phyloP scores from a whole-genome alignment of 2,888 invertebrate genomes.

The Chorisops tibialis region DNA sequence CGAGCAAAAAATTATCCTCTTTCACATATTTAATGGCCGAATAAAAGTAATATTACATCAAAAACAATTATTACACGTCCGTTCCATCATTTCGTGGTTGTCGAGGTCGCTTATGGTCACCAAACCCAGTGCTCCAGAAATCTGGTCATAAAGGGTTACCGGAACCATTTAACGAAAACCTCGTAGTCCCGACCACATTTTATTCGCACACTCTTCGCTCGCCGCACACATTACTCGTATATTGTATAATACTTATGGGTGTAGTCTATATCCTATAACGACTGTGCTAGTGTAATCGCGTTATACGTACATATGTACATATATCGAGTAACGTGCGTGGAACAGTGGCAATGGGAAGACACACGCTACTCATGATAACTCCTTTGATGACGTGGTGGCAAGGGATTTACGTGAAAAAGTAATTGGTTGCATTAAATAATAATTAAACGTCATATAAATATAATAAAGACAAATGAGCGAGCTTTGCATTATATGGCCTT shows the following conservation, averaged over 20 bases:
- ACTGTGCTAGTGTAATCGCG: background rate
- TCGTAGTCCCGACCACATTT: constrained; percentile 6
- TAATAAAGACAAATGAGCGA: constrained; percentile 23
- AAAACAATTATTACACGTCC: too few relatives aligned
- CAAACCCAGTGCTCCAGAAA: too few relatives aligned
- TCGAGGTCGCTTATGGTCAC: too few relatives aligned
- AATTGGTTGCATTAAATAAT: constrained; percentile 26
- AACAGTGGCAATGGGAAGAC: background rate
- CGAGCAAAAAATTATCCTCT: too few relatives aligned
- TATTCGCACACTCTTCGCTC: constrained; percentile 2
- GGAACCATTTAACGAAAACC: constrained; percentile 17
- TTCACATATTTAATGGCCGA: too few relatives aligned
- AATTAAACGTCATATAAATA: constrained; percentile 24
- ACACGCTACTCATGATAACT: constrained; percentile 11
- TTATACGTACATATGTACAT: background rate
- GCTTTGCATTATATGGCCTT: constrained; percentile 19
- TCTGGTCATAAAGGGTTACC: constrained; percentile 10
- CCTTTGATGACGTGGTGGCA: constrained; percentile 7
- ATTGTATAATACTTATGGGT: background rate
- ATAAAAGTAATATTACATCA: too few relatives aligned
- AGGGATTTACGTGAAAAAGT: constrained; percentile 16
- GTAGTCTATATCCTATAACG: background rate
- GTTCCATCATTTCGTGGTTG: too few relatives aligned
- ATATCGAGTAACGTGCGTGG: background rate
- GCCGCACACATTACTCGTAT: background rate